phyloP scores from a whole-genome alignment of 92 coral and sea anemone genomes.

The Diadumene lineata region DNA sequence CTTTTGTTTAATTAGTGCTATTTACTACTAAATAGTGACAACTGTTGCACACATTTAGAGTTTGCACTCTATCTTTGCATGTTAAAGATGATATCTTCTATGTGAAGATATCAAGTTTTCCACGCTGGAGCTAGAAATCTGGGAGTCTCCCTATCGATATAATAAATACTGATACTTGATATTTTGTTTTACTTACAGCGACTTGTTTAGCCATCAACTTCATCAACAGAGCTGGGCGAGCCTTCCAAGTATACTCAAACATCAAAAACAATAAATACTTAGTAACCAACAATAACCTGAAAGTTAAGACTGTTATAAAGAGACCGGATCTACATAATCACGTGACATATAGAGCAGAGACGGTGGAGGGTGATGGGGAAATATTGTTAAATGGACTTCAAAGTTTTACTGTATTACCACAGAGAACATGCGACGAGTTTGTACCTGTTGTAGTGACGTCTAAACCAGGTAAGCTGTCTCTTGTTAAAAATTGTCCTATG shows the following conservation, averaged over 20 bases:
- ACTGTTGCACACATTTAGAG: no score
- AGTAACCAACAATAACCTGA: constrained; percentile 52
- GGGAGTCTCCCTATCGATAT: no score
- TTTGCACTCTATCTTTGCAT: no score
- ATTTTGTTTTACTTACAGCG: constrained; percentile 21
- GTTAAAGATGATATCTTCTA: no score
- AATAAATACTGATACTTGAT: not conserved
- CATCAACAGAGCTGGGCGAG: constrained; percentile 64
- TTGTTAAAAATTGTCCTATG: not conserved
- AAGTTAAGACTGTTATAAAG: constrained; percentile 55
- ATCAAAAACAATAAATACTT: constrained; percentile 66
- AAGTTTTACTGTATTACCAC: constrained; percentile 43
- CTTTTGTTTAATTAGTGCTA: no score
- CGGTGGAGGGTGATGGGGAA: constrained; percentile 24
- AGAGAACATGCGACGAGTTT: constrained; percentile 45
- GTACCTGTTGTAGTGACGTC: constrained; percentile 57
- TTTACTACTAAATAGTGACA: no score
- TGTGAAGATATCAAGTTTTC: no score
- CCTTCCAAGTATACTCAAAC: constrained; percentile 54
- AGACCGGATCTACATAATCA: constrained; percentile 74
- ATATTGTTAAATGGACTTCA: constrained; percentile 46
- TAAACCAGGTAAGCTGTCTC: constrained; percentile 33
- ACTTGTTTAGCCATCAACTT: constrained; percentile 70
- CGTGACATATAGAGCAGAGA: constrained; percentile 65
- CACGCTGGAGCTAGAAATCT: no score